Evolutionary conservation across 2,113 vertebrate species (phyloP), one percentile per base, ranked within the genome.

Genomic region (Petromus typicus): DNA sequence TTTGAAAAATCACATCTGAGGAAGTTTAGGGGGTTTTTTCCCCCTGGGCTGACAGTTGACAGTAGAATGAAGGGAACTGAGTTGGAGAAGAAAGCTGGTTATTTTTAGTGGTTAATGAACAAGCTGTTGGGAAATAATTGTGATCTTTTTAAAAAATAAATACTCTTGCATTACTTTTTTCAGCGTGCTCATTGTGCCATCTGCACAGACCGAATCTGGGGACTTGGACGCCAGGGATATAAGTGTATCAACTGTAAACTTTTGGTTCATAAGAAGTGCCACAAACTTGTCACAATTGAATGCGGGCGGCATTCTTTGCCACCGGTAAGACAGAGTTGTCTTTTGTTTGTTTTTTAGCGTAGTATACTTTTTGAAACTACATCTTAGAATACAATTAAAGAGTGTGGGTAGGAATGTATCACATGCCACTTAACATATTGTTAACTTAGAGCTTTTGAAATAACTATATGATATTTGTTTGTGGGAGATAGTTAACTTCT

Each of bases 201-300:
- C 98, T 99, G 99, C 95, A 99, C 99, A 1, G 99, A 99, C 96
- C 98, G 99, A 56, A 99, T 99, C 96, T 99, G 99, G 99, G 99
- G 99, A 84, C 98, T 99, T 83, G 99, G 99, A 51, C 99, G 99
- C 92, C 99, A 99, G 96, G 99, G 99, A 16, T 99, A 99, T 97
- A 99, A 99, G 96, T 99, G 99, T 97, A 99, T 99, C 98, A 99
- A 99, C 96, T 99, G 99, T 98, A 99, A 99, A 97, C 99, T 99
- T 89, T 98, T 99, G 54, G 99, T 99, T 78, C 99, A 99, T 98
- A 99, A 99, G 98, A 99, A 99, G 97, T 99, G 99, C 98, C 99
- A 99, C 97, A 99, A 99, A 96, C 98, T 99, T 87, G 99, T 99
- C 91, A 99, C 96, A 6, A 96, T 98, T 89, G 99, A 99, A 94